Evolutionary conservation across 2,113 vertebrate species (phyloP).

Genomic region (Seriola quinqueradiata): DNA sequence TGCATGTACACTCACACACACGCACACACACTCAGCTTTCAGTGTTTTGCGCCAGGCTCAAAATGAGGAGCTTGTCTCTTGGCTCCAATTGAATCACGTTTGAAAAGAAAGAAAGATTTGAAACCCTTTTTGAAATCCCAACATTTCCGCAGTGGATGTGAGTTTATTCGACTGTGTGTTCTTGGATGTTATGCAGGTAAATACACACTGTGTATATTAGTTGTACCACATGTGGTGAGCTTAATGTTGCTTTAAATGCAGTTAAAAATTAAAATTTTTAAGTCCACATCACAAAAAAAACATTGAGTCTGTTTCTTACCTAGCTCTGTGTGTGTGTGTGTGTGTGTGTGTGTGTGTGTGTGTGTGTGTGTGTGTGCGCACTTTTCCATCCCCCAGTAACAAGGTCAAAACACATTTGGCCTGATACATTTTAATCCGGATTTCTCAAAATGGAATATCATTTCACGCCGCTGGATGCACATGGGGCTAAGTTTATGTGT

Average conservation of each 20-base stretch:
- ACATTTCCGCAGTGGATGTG: slow-evolving; percentile 37
- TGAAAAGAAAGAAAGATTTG: slow-evolving; percentile 48
- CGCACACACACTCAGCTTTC: slow-evolving; percentile 2
- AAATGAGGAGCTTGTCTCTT: slow-evolving; percentile 49
- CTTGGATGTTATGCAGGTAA: slow-evolving; percentile 36
- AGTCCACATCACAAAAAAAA: slow-evolving; percentile 2
- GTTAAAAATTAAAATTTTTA: slow-evolving; percentile 17
- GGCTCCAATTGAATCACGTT: slow-evolving; percentile 50
- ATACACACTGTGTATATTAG: slow-evolving; percentile 48
- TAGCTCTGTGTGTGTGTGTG: slow-evolving; percentile 32
- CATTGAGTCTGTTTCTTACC: slow-evolving; percentile 50
- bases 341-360: slow-evolving; percentile 20
- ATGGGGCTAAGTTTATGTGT: slow-evolving; percentile 61
- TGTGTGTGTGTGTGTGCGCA: slow-evolving; percentile 28
- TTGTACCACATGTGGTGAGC: slow-evolving; percentile 10
- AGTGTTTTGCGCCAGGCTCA: slow-evolving; percentile 47
- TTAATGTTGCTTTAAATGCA: slow-evolving; percentile 50
- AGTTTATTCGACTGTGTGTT: slow-evolving; percentile 42
- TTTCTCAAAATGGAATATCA: slow-evolving; percentile 85
- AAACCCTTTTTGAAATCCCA: slow-evolving; percentile 51
- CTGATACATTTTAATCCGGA: slow-evolving; percentile 84
- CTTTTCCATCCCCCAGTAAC: slow-evolving; percentile 73
- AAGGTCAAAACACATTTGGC: slow-evolving; percentile 84
- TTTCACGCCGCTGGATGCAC: slow-evolving; percentile 78
- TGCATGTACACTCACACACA: slow-evolving; percentile 15